Evolutionary conservation across 1,140 invertebrate species (phyloP).

Genomic region (Tetragonula clypearis): DNA sequence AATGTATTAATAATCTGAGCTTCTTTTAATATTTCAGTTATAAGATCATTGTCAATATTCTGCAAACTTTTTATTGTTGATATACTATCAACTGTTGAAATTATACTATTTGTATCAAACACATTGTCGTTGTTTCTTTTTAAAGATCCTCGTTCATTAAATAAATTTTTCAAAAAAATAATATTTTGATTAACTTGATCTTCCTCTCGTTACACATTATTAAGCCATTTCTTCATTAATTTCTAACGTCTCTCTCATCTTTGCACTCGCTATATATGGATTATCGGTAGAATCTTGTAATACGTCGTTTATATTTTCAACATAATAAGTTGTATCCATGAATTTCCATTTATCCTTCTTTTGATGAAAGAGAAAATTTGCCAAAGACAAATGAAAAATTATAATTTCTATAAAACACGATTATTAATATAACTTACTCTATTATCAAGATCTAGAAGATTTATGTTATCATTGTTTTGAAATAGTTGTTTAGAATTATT

Average conservation of each 20-base stretch:
- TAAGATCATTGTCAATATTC: neutral
- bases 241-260: constrained; percentile 10
- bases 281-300: constrained; percentile 6
- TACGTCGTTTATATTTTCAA: neutral
- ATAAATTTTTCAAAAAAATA: neutral
- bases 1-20: neutral
- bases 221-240: constrained; percentile 15
- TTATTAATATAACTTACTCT: constrained; percentile 6
- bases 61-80: neutral
- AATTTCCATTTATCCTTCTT: neutral
- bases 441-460: neutral
- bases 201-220: neutral
- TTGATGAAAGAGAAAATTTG: neutral
- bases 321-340: neutral
- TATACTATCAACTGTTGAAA: neutral
- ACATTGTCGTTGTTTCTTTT: neutral
- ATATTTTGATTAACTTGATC: neutral
- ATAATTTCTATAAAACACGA: neutral
- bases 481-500: neutral
- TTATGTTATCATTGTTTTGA: neutral
- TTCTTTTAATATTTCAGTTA: neutral
- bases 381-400: neutral
- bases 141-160: neutral
- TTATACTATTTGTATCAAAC: neutral
- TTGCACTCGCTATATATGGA: neutral